Evolutionary conservation across 2,888 invertebrate genomes (phyloP), one percentile per base, ranked within the genome.

Genomic region (Drosophila infuscata): DNA sequence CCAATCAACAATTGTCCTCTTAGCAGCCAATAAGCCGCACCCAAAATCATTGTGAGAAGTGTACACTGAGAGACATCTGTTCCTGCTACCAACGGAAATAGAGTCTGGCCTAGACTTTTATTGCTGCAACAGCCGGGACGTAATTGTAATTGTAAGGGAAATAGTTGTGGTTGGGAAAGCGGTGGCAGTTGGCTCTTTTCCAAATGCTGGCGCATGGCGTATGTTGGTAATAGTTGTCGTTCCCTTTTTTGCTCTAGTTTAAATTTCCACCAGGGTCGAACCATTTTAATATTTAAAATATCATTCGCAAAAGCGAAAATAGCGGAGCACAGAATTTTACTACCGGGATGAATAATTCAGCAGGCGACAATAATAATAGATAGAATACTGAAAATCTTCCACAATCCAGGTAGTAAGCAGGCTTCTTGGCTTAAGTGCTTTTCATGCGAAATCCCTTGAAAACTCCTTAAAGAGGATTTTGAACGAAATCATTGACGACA

Each of bases 281-380:
- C 82, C 68, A 72, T 81, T 83, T 83, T 77, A 78, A 82, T 82
- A 82, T 87, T 82, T 83, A 83, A 82, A 81, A 74, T 74, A 77
- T 78, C 74, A 77, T 83, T 82, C 68, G 77, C 52, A 71, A 64
- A 46, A 58, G 71, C 63, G 33, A 68, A 67, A 71, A 62, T 69
- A 67, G 70, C 68, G 49, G 33, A 57, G 59, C n/a, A 57, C 51
- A 52, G 59, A 67, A 68, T 58, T 67, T 76, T 67, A 75, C 64
- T 58, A 67, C 41, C 43, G 12, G 53, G 30, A 53, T 88, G 70
- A 84, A 83, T 88, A 74, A 84, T 88, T 83, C 74, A 83, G 58
- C 68, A 74, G 76, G 70, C 65, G 72, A 82, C 82, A 84, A 84
- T 79, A 85, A 82, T 82, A 79, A 87, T 81, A 81, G 70, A 65